Evolutionary conservation across 1,140 invertebrate genomes (phyloP), one percentile per base, ranked within the genome.

Genomic region (Drosophila kepulauana): DNA sequence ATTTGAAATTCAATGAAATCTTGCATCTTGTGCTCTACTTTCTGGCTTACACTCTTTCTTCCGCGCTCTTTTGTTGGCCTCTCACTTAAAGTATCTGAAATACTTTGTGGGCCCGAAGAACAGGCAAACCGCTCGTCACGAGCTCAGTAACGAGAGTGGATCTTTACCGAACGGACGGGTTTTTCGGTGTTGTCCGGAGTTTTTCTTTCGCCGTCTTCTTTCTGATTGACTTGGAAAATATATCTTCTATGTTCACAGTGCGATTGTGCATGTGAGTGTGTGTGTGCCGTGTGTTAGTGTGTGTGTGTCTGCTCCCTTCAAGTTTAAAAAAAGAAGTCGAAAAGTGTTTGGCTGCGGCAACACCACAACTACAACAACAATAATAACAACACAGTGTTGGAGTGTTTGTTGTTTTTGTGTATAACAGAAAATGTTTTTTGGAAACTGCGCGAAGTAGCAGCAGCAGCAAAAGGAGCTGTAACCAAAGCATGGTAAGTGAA

Each of bases 271-370:
- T 45, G 43, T 76, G 48, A 15, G n/a, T 35, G 49, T 45, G 43
- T 57, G 48, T 25, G 20, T 25, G 20, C 20, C 20, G 3, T 35
- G 46, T 49, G 52, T 75, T 28, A 45, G 48, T 74, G 58, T 48
- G 20, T 68, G 16, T 61, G 58, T 73, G 54, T 65, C 28, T 78
- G 64, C 58, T 73, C 79, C 71, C 77, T 80, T 81, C 71, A 78
- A 88, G 85, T 88, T 88, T 88, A 89, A 66, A 88, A 87, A 88
- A 89, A 88, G 82, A 89, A 89, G 85, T 88, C 33, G 59, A 82
- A 72, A 75, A 78, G 84, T 82, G 82, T 82, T 86, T 82, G 79
- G 79, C 74, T 76, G 78, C 69, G 64, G 65, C 82, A 72, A 75
- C 67, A 80, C 54, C 67, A 79, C 66, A 59, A 65, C 16, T 4